Evolutionary conservation across 2,797 vertebrate genomes (phyloP).

Genomic region (Phataginus tricuspis): DNA sequence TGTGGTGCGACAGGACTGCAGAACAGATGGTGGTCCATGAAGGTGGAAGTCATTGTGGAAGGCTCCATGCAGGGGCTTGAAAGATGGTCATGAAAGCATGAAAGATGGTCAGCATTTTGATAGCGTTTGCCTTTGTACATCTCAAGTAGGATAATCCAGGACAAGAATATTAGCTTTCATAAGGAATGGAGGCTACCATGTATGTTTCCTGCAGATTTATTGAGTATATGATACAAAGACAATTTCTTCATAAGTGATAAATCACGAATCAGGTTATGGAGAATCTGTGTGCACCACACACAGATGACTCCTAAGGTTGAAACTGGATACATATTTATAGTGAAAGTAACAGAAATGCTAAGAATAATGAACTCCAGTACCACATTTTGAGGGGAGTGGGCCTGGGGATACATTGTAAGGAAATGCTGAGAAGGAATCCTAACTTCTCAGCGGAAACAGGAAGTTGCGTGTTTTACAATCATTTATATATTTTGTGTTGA

Average conservation of each 20-base stretch:
- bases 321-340: not conserved
- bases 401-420: not conserved
- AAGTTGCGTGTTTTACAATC: not conserved
- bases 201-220: not conserved
- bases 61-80: fast-evolving
- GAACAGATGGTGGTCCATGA: fast-evolving
- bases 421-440: not conserved
- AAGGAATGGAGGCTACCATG: not conserved
- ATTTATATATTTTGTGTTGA: slow-evolving; percentile 9
- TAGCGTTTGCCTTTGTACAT: not conserved
- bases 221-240: not conserved
- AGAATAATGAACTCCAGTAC: not conserved
- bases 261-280: not conserved
- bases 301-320: not conserved
- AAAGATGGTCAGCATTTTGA: not conserved
- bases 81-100: too few relatives aligned
- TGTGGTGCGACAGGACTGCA: not conserved
- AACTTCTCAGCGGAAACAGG: slow-evolving; percentile 17
- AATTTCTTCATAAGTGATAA: not conserved
- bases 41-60: not conserved
- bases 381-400: not conserved
- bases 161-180: not conserved
- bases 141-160: not conserved
- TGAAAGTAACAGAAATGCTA: not conserved
- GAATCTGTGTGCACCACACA: not conserved